These are phyloP conservation scores for Aspidapion aeneum DNA, from an alignment of 2,888 invertebrate species.

Conservation along the genomic window DNA sequence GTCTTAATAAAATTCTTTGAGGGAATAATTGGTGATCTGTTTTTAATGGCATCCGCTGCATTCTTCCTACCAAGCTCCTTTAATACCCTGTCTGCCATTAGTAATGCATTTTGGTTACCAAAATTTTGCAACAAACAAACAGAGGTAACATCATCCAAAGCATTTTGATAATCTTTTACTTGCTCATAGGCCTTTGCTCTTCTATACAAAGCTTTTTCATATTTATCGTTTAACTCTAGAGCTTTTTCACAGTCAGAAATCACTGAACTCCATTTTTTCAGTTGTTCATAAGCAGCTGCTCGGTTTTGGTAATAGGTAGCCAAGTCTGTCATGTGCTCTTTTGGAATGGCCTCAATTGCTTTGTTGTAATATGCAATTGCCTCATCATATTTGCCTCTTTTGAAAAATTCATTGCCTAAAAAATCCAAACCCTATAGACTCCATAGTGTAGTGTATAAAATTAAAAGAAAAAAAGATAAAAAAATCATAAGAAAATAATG, in stretches of 20 bases:
- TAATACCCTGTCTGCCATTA: constrained; percentile 84
- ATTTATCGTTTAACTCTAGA: constrained; percentile 77
- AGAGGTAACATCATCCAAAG: constrained; percentile 90
- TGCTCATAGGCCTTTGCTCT: constrained; percentile 82
- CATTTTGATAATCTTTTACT: constrained; percentile 71
- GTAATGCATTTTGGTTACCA: constrained; percentile 73
- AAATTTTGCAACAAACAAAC: constrained; percentile 90
- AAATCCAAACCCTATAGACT: no score
- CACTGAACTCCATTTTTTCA: constrained; percentile 80
- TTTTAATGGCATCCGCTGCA: constrained; percentile 70
- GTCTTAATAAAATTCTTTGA: constrained; percentile 83
- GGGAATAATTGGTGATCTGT: constrained; percentile 70
- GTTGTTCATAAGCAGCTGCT: constrained; percentile 91
- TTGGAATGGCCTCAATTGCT: constrained; percentile 88
- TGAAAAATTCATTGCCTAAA: constrained; percentile 75
- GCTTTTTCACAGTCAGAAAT: constrained; percentile 86
- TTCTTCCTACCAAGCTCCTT: constrained; percentile 76
- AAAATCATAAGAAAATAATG: background rate
- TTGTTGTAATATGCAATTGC: constrained; percentile 87
- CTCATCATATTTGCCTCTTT: constrained; percentile 83
- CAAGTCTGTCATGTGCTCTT: constrained; percentile 67
- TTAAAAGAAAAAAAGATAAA: background rate
- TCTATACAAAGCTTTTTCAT: constrained; percentile 82
- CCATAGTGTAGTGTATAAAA: no score
- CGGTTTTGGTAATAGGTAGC: constrained; percentile 95